Percentiles rank a stretch among this genome's conserved stretches.
Conservation (phyloP, 2,888 invertebrate genomes). For the Vesta saturnalis region DNA sequence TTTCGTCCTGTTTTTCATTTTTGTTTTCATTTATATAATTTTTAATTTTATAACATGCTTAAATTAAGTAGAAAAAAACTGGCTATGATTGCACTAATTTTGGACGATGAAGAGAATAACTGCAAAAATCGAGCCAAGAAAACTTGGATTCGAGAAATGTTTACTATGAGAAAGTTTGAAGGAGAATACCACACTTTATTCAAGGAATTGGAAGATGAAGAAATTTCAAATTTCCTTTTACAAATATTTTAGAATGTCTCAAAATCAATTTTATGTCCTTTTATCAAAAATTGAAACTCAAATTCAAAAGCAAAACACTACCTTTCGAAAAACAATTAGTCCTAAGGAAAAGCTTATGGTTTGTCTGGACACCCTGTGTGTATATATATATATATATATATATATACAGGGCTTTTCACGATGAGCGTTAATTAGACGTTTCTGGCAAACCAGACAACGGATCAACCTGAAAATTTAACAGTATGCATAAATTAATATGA, state of each 20-base stretch:
- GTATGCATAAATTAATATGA: too few species aligned
- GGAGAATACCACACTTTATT: too few species aligned
- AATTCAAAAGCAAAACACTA: neutral
- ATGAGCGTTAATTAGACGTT: too few species aligned
- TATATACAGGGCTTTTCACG: too few species aligned
- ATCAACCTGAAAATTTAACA: too few species aligned
- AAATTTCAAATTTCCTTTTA: neutral
- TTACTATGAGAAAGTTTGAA: neutral
- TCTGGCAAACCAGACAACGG: too few species aligned
- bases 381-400: too few species aligned
- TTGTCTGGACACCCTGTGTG: too few species aligned
- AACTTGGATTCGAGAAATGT: neutral
- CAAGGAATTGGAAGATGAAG: neutral
- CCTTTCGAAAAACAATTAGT: neutral
- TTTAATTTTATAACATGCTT: neutral
- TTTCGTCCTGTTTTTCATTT: too few species aligned
- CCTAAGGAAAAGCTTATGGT: neutral
- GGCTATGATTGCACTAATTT: neutral
- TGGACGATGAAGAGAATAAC: neutral
- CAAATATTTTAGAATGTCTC: neutral
- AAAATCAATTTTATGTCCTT: neutral
- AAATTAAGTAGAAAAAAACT: neutral
- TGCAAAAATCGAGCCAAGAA: neutral
- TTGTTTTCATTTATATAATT: neutral
- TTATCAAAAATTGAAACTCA: neutral